Evolutionary conservation across 2,888 invertebrate species (phyloP), one percentile per base, ranked within the genome.

Genomic region (Brachypalpus laphriformis): DNA sequence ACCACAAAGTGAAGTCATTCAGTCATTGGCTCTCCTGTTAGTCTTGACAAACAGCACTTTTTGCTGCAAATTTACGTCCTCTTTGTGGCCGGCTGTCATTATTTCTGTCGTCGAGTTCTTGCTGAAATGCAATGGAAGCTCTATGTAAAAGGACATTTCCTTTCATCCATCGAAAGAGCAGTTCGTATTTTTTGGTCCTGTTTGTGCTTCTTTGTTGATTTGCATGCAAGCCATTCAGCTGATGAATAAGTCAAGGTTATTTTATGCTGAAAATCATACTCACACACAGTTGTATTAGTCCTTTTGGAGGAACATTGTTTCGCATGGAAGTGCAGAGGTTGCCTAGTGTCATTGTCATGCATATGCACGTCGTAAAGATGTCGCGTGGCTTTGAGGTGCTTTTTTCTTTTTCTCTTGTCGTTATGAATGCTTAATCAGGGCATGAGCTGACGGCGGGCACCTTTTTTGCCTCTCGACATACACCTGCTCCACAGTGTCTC

Each of bases 231-330:
- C 34, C 20, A 57, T 70, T 70, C 70, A 49, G 40, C 49, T 61
- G 71, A 71, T 71, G 71, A 71, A 71, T 59, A 61, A 82, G 81
- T 82, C 82, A 83, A 83, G 82, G 82, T 74, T 83, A 61, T 70
- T 40, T 20, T 57, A 25, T 61, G 14, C 47, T 37, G 28, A 61
- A 25, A 45, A 51, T n/a, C 56, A 47, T 14, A 14, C 31, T 22
- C 11, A 11, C 22, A 56, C 18, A 61, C 9, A 16, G 18, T 18
- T 5, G 31, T n/a, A 63, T 1, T 16, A 11, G 20, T 51, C 14
- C 16, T 63, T 56, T 70, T n/a, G 16, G 37, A 25, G 40, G 14
- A 28, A 66, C n/a, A 34, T 66, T 51, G 37, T 45, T 74, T 71
- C 7, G 40, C 18, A 61, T 56, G 40, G 31, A 49, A 51, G 45